Evolutionary conservation across 1,140 invertebrate genomes (phyloP), one percentile per base, ranked within the genome.

Genomic region (Brachionus manjavacas): DNA sequence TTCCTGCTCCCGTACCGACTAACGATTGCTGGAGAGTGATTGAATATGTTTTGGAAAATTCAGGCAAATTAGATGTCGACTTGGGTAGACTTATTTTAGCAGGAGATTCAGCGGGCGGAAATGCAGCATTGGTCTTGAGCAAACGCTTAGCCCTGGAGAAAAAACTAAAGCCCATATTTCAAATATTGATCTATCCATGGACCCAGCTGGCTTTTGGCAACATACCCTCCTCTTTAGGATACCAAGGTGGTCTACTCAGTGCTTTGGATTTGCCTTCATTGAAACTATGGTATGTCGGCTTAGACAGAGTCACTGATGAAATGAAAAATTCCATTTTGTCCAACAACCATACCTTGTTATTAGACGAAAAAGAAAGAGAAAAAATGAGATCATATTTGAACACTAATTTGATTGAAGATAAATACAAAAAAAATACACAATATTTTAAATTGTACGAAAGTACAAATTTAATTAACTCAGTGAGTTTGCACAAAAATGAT

Each of bases 31-130:
- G 52, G 52, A 60, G 16, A 6, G 79, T 81, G 8, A 31, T 68
- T 14, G 28, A 60, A 11, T 60, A 60, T 39, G 35, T 81, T 1
- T 31, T 81, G 1, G 16, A 64, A 23, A 60, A 68, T 23, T 9
- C 49, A 9, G 4, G 7, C n/a, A 31, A 60, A 6, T 12, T 81
- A 8, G 14, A 68, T 39, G 20, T 60, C 16, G 20, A 81, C 9
- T 25, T 31, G 12, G n/a, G 2, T 12, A 81, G 49, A 35, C 8
- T 81, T 7, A 81, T 81, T n/a, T 4, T 81, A 20, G 60, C n/a
- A 4, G 79, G 79, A 0, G 79, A 81, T 81, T 81, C 79, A n/a
- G 52, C 79, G 2, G 79, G 79, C 4, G 79, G 79, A 20, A 81
- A 81, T 31, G 41, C 41, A 8, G 79, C 35, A 7, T 7, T 68